phyloP scores from a whole-genome alignment of 2,888 invertebrate genomes.

The Didymodactylos carnosus region DNA sequence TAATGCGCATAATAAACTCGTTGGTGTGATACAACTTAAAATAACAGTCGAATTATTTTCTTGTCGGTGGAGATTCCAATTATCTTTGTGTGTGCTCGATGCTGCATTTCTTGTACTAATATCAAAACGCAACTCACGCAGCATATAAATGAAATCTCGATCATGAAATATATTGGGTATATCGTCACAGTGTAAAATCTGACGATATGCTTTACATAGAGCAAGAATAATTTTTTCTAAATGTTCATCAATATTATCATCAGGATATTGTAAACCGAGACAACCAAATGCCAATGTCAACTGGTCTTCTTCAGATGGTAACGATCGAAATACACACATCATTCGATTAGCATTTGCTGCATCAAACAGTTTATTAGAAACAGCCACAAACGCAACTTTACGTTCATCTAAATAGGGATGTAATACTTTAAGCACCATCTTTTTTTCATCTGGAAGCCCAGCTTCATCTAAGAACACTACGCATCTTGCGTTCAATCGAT shows the following conservation, averaged over 20 bases:
- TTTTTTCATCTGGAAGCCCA: not conserved
- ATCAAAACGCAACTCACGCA: not conserved
- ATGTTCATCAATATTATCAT: not conserved
- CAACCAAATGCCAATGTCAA: not conserved
- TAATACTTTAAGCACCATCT: not conserved
- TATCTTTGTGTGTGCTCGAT: no score
- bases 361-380: not conserved
- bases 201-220: not conserved
- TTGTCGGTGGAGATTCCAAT: no score
- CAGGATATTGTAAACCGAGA: not conserved
- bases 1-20: not conserved
- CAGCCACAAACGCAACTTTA: not conserved
- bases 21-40: not conserved
- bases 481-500: not conserved
- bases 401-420: not conserved
- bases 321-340: not conserved
- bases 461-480: not conserved
- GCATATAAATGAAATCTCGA: not conserved
- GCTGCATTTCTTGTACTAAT: not conserved
- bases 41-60: no score
- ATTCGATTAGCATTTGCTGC: not conserved
- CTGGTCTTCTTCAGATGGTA: not conserved
- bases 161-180: not conserved
- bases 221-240: not conserved
- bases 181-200: not conserved